Conservation (phyloP, 2,888 invertebrate species). For the Eupithecia vulgata region DNA sequence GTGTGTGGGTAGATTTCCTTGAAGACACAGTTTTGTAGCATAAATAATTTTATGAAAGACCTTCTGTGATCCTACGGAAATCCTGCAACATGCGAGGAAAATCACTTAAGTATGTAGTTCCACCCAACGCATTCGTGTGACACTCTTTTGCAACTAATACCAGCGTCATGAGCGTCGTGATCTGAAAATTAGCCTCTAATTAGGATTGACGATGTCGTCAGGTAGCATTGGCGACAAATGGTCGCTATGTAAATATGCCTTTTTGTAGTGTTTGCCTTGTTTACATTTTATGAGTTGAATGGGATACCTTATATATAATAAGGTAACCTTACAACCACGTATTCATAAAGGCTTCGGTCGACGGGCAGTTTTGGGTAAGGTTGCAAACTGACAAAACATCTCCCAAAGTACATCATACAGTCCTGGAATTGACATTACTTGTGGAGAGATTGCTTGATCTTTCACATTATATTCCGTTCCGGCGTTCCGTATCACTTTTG, state of each 20-base stretch:
- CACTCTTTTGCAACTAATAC: constrained; percentile 54
- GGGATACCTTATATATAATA: too few relatives aligned
- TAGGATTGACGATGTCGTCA: constrained; percentile 63
- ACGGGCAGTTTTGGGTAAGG: background rate
- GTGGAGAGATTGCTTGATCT: background rate
- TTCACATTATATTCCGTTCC: background rate
- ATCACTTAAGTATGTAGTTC: constrained; percentile 22
- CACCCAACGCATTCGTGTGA: constrained; percentile 48
- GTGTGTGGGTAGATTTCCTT: too few relatives aligned
- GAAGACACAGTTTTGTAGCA: background rate
- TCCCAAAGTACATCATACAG: background rate
- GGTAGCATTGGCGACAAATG: constrained; percentile 33
- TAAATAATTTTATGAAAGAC: constrained; percentile 15
- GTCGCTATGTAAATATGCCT: constrained; percentile 10
- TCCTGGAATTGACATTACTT: background rate
- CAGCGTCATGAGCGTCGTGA: constrained; percentile 62
- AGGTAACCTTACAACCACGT: background rate
- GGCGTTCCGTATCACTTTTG: background rate
- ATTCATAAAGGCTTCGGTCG: background rate
- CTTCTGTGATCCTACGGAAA: constrained; percentile 34
- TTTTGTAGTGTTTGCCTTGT: background rate
- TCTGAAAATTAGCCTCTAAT: constrained; percentile 69
- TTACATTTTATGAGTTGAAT: constrained; percentile 1
- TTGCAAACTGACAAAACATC: background rate
- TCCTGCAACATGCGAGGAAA: constrained; percentile 40